Base-by-base conservation (phyloP, 2,888 invertebrate genomes). In the Hipparchia sbordonii region DNA sequence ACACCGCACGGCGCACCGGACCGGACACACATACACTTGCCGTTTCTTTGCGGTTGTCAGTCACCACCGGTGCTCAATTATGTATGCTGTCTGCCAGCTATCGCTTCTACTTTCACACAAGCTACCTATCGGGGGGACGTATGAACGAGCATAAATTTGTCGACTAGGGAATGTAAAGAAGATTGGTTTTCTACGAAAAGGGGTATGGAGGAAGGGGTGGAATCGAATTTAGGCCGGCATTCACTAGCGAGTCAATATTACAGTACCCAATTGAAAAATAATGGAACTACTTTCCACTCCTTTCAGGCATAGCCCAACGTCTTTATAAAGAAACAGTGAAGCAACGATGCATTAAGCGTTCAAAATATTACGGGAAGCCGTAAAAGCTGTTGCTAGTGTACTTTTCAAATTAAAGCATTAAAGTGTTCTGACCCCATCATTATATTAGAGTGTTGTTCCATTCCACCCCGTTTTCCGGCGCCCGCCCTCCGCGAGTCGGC, bases 321-420 rank as follows among this genome's bases (percentile, higher is more conserved):
- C 46, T 46, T 54, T 62, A 45, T 70, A 56, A 57, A 57, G 65
- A 57, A 70, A 54, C n/a, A 66, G 45, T 57, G 7, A 57, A 67
- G 54, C 46, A 46, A 23, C 12, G 70, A 73, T 71, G 69, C 72
- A 71, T 74, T 74, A 74, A 69, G 61, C 65, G 70, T 69, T 61
- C 63, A 70, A 70, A 62, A 67, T 70, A 70, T 76, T 71, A 66
- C 70, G 69, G 63, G 70, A 74, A 76, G 74, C 72, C 74, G 76
- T 76, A 73, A 78, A 79, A 78, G 78, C 76, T 75, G 73, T 84
- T 85, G 84, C 88, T 88, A 89, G 91, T 91, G 89, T 91, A 91
- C 92, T 91, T 92, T 92, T 91, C 90, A 91, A 93, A 93, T 93
- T 92, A 92, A 91, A 90, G 92, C 90, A 91, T 92, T 93, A 92